phyloP scores from a whole-genome alignment of 2,888 invertebrate genomes.

The Pachliopta kotzebuea region DNA sequence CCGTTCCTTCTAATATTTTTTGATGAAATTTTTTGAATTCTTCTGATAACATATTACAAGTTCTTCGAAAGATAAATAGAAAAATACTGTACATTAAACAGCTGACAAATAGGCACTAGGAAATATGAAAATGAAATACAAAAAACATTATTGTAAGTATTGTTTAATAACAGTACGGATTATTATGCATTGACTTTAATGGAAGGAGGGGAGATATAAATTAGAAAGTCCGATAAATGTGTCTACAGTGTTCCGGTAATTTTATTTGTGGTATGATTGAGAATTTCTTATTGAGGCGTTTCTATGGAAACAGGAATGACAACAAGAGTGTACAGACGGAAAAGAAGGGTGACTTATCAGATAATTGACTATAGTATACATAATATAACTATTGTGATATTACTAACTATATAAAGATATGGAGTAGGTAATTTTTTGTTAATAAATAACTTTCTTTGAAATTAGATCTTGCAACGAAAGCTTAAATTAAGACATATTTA shows the following conservation, averaged over 20 bases:
- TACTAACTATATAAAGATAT: neutral
- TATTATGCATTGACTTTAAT: conserved; percentile 7
- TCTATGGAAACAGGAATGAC: conserved; percentile 44
- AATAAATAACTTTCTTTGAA: too few species aligned
- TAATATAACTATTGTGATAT: neutral
- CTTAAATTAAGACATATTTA: too few species aligned
- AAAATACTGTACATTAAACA: too few species aligned
- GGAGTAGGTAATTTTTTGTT: neutral
- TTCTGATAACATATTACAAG: neutral
- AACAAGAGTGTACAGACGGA: conserved; percentile 37
- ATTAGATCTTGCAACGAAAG: too few species aligned
- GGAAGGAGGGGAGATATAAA: conserved; percentile 6
- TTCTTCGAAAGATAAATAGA: neutral
- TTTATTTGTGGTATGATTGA: conserved; percentile 45
- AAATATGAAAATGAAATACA: neutral
- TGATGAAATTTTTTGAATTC: conserved; percentile 9
- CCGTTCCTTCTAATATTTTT: conserved; percentile 18
- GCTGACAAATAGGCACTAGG: neutral
- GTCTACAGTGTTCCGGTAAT: conserved; percentile 43
- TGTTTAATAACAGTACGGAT: neutral
- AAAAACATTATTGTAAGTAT: neutral
- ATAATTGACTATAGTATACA: conserved; percentile 59
- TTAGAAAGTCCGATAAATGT: conserved; percentile 6
- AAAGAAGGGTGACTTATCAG: conserved; percentile 59
- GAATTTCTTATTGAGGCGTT: conserved; percentile 43